Evolutionary conservation across 2,888 invertebrate genomes (phyloP), one percentile per base, ranked within the genome.

Genomic region (Desoria tigrina): DNA sequence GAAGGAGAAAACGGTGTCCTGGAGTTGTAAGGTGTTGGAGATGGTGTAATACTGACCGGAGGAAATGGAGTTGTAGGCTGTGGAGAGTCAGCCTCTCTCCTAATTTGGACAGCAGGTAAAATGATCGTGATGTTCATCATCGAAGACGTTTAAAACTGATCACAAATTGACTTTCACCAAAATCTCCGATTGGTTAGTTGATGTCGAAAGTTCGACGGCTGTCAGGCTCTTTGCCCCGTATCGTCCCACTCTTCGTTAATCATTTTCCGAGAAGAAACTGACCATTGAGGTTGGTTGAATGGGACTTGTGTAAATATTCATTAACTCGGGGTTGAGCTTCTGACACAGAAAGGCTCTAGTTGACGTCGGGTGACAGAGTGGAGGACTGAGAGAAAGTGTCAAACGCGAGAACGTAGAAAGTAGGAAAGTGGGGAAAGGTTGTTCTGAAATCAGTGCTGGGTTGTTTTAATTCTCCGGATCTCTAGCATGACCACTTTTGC

Each of bases 91-190:
- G 66, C 51, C 18, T 62, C 66, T 42, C 65, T 45, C 58, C 53
- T 68, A 16, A 68, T 64, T 42, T 73, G 73, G 24, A 75, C 68
- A 24, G 76, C 76, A 11, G 76, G 76, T n/a, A 76, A 72, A 28
- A 76, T 76, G 23, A 76, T 76, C 24, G 76, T 76, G 51, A 76
- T 76, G 61, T 76, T 76, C 76, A 76, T 76, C 51, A 42, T 66
- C n/a, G 54, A 51, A 4, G 32, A 32, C 32, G 32, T 32, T 23
- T n/a, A n/a, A n/a, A n/a, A n/a, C 14, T 6, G 51, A 51, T 51
- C n/a, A n/a, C n/a, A n/a, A 45, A 45, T 45, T 45, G 45, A 18
- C 45, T 32, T 45, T 18, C 4, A 45, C 45, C 21, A 16, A 45
- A 45, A 45, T 45, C 16, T 6, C 45, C 45, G 7, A 7, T 39